phyloP scores from a whole-genome alignment of 1,140 invertebrate species.

The Pygmarrhopalites habei region DNA sequence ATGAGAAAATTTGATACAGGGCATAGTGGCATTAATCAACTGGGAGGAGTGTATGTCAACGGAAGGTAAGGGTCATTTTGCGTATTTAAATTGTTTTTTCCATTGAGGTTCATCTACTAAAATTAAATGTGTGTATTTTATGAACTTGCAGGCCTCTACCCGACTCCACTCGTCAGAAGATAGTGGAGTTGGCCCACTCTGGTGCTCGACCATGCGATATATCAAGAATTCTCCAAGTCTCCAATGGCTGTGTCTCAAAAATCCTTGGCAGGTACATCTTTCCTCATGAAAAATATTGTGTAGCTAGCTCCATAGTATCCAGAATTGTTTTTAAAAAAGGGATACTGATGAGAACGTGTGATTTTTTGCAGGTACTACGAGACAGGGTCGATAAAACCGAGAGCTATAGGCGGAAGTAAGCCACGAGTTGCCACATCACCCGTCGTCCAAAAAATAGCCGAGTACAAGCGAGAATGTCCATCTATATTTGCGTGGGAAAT shows the following conservation, averaged over 20 bases:
- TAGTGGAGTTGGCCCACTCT: slow-evolving; percentile 93
- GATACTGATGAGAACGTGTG: no score
- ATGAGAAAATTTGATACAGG: slow-evolving; percentile 51
- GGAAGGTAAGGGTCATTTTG: no score
- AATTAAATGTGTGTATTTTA: no score
- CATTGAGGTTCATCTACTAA: no score
- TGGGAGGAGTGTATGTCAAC: slow-evolving; percentile 96
- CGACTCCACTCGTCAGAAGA: slow-evolving; percentile 93
- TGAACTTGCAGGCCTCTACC: slow-evolving; percentile 94
- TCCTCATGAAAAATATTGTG: no score
- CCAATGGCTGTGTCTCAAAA: slow-evolving; percentile 91
- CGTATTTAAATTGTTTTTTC: no score
- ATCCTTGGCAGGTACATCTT: slow-evolving; percentile 79
- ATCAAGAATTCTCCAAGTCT: slow-evolving; percentile 90
- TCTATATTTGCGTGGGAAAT: slow-evolving; percentile 99
- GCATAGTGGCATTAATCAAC: slow-evolving; percentile 95
- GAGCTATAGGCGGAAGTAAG: slow-evolving; percentile 92
- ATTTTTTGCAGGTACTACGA: slow-evolving; percentile 81
- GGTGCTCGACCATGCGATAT: slow-evolving; percentile 97
- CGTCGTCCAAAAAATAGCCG: slow-evolving; percentile 88
- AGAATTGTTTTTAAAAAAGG: no score
- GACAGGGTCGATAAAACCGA: slow-evolving; percentile 91
- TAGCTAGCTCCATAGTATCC: no score
- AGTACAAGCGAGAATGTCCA: slow-evolving; percentile 92
- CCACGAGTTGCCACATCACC: slow-evolving; percentile 90